Evolutionary conservation across 2,888 invertebrate genomes (phyloP), one percentile per base, ranked within the genome.

Genomic region (Aleiodes alternator): DNA sequence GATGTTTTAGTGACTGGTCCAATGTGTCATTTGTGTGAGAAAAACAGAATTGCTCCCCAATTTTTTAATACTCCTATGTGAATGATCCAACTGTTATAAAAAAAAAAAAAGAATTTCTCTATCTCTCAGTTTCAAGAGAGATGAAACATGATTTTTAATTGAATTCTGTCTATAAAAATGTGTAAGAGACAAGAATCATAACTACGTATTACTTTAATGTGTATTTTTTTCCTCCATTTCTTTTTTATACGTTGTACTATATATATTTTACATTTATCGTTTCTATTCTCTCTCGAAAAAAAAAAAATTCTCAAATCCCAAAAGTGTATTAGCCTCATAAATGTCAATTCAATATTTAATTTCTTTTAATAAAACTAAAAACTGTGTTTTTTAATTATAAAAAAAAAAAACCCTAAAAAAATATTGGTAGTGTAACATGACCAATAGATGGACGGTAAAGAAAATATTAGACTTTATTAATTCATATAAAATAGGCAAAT

Each of bases 161-260:
- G 38, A 38, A 38, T 38, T 23, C 23, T 38, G 38, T 38, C 38
- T 38, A 5, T 7, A 38, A 38, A 38, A 38, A 38, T 38, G 3
- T 43, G 7, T 8, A 43, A 43, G 48, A 16, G 43, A 64, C 48
- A 48, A 23, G 23, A 23, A 64, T 34, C 8, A 38, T 59, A 23
- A 34, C 31, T 34, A 59, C 29, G 59, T 59, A 59, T 59, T 80
- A 76, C 55, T 75, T 57, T 57, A 75, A 78, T 78, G 76, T 76
- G 73, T 75, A 76, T 72, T 70, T 70, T 68, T 69, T 66, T 79
- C 75, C 75, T 68, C 82, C 78, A 82, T 82, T 81, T 82, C 82
- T 81, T 82, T 82, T 81, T 79, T 80, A 82, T 81, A 80, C 80
- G 79, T 82, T 85, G 84, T 85, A 85, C 80, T 83, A 85, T 85